phyloP scores from a whole-genome alignment of 2,888 invertebrate species.

The Parapristionchus giblindavisi region DNA sequence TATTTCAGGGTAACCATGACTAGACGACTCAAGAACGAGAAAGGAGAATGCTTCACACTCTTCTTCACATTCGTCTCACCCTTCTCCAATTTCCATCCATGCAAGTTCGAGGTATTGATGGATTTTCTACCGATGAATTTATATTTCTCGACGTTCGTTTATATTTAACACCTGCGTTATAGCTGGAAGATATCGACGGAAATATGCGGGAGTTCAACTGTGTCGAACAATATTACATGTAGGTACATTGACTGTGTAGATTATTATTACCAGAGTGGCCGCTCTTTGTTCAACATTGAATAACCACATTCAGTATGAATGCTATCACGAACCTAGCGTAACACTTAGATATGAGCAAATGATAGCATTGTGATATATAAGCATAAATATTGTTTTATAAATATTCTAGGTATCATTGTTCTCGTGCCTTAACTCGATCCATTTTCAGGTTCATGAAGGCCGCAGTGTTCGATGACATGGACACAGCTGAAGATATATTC shows the following conservation, averaged over 20 bases:
- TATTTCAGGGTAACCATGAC: constrained; percentile 24
- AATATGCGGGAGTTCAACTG: constrained; percentile 35
- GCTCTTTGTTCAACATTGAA: no score
- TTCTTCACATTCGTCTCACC: constrained; percentile 45
- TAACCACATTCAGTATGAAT: no score
- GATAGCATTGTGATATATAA: no score
- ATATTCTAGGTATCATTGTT: no score
- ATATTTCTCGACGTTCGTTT: not conserved
- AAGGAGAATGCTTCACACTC: constrained; percentile 44
- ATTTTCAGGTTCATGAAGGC: constrained; percentile 44
- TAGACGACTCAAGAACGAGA: constrained; percentile 39
- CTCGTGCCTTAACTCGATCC: not conserved
- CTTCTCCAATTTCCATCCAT: constrained; percentile 45
- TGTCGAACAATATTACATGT: constrained; percentile 48
- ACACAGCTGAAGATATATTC: constrained; percentile 37
- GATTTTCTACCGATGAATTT: no score
- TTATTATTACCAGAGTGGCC: no score
- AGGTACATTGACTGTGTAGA: not conserved
- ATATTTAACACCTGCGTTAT: not conserved
- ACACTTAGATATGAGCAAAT: no score
- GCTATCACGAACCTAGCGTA: no score
- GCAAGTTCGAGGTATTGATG: constrained; percentile 38
- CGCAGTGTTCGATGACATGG: constrained; percentile 28
- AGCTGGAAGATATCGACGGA: constrained; percentile 32
- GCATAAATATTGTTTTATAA: no score